phyloP scores from a whole-genome alignment of 92 coral and sea anemone species.

The Scolanthus callimorphus region DNA sequence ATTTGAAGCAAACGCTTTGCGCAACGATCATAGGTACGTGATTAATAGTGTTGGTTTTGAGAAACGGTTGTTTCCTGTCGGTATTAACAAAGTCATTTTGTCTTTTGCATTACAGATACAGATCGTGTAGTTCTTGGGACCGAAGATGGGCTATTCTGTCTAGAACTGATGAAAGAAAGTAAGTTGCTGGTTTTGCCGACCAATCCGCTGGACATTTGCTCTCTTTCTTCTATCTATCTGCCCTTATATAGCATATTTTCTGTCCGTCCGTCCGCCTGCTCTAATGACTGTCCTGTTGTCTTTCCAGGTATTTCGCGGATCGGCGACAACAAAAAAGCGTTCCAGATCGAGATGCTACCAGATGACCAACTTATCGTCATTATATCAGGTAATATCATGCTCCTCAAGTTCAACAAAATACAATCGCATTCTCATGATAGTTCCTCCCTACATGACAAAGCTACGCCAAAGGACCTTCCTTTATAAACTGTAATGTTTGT shows the following conservation, averaged over 20 bases:
- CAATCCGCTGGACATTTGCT: too few species aligned
- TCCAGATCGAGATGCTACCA: slow-evolving; percentile 89
- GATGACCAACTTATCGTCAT: slow-evolving; percentile 86
- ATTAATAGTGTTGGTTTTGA: background rate
- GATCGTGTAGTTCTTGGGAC: slow-evolving; percentile 90
- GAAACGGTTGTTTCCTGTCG: background rate
- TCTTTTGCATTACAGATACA: slow-evolving; percentile 62
- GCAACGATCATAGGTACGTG: slow-evolving; percentile 83
- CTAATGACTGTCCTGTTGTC: background rate
- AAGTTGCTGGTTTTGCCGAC: too few species aligned
- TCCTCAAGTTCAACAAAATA: too few species aligned
- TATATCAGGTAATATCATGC: slow-evolving; percentile 84
- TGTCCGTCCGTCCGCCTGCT: too few species aligned
- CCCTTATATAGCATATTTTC: too few species aligned
- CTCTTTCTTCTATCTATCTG: too few species aligned
- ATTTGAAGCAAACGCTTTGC: slow-evolving; percentile 83
- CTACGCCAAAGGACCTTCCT: too few species aligned
- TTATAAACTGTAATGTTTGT: too few species aligned
- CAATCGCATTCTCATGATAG: too few species aligned
- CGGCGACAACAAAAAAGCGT: slow-evolving; percentile 92
- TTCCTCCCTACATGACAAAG: too few species aligned
- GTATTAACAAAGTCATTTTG: too few species aligned
- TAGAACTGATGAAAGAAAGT: slow-evolving; percentile 99
- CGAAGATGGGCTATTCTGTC: slow-evolving; percentile 91
- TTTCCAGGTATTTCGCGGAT: slow-evolving; percentile 68